phyloP scores from a whole-genome alignment of 2,113 vertebrate genomes.

The Seriola aureovittata region DNA sequence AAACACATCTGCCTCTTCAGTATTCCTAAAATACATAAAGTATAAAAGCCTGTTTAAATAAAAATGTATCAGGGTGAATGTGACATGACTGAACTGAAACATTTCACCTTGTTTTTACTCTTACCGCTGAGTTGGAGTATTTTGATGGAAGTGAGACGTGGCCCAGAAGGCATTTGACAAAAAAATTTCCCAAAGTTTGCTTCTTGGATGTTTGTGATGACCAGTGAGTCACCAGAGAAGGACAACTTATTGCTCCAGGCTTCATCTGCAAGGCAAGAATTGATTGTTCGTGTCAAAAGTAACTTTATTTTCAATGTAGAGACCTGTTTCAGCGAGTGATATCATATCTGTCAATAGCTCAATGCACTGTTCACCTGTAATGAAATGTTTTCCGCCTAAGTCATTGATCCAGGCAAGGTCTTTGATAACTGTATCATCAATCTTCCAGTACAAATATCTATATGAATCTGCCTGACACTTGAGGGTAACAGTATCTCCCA shows the following conservation, averaged over 20 bases:
- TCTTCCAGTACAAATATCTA: constrained; percentile 39
- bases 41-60: background rate
- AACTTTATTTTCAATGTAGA: background rate
- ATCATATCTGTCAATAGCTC: background rate
- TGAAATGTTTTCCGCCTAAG: fast-evolving
- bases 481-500: constrained; percentile 22
- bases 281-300: background rate
- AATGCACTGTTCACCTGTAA: fast-evolving
- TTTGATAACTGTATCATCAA: fast-evolving
- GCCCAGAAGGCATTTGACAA: background rate
- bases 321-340: background rate
- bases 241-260: background rate
- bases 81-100: background rate
- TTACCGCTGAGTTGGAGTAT: constrained; percentile 60
- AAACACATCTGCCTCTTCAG: background rate
- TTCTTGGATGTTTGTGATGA: constrained; percentile 45
- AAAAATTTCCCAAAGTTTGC: constrained; percentile 53
- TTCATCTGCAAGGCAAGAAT: constrained; percentile 23
- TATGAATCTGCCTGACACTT: fast-evolving
- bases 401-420: constrained; percentile 11
- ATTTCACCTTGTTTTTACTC: background rate
- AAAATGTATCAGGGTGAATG: background rate
- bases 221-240: background rate
- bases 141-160: background rate
- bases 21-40: background rate